Base-by-base conservation (phyloP, 2,113 vertebrate genomes). In the Alethe castanea region DNA sequence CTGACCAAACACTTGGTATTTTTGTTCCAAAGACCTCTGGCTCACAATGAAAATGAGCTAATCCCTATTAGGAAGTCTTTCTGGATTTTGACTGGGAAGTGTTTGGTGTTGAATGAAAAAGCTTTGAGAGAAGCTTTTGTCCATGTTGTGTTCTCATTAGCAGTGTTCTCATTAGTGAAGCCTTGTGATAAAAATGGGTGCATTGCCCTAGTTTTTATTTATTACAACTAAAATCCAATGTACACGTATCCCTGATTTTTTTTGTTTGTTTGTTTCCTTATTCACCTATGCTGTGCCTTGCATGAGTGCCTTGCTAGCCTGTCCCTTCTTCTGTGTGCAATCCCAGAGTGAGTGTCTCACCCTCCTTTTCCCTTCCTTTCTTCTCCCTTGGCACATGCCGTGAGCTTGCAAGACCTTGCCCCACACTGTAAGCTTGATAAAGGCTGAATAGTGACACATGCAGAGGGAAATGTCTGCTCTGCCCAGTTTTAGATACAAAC, bases 51-150 rank as follows among this genome's bases (percentile, higher is more conserved):
- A 90, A 95, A 92, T 83, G 93, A 96, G 56, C 91, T 95, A 94
- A 95, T 94, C 78, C 92, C 71, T 85, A 61, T 94, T 85, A 95
- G 71, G 84, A 95, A 92, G 62, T 66, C 70, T 90, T 95, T 92
- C 79, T 95, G 87, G 93, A 82, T 91, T 94, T 94, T 94, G 84
- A 92, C 90, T 93, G 71, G 74, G 78, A 94, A 93, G 81, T 70
- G 54, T 90, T 94, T 80, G 66, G 84, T 94, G 57, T 66, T 96
- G 92, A 92, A 95, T 94, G 90, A 90, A 76, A 11, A 8, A 61
- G 62, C 87, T 88, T 90, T 93, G 84, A 86, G 89, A 94, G 79
- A 91, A 82, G 76, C 88, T 95, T 97, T 96, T 96, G 84, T 97
- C 88, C 90, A 47, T 48, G 71, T 82, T 93, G 87, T 90, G 79